phyloP scores from a whole-genome alignment of 2,888 invertebrate genomes.

The Lithophane semibrunnea region DNA sequence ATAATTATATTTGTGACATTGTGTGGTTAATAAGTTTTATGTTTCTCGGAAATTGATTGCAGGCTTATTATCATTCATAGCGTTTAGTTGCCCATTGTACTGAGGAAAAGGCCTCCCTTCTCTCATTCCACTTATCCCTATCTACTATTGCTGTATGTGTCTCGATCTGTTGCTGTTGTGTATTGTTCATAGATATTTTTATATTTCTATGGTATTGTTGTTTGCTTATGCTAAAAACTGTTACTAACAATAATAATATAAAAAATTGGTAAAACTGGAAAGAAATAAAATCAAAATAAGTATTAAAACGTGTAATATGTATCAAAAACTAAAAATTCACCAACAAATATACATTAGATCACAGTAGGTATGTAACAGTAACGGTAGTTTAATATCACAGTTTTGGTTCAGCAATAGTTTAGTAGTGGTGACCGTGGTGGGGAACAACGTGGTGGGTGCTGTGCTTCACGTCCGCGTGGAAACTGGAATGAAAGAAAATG shows the following conservation, averaged over 20 bases:
- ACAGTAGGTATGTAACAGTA: slow-evolving; percentile 46
- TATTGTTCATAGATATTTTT: not conserved
- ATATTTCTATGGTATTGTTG: no score
- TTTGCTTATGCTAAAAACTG: not conserved
- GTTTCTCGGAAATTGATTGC: not conserved
- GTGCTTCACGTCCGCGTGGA: slow-evolving; percentile 86
- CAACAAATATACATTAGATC: slow-evolving; percentile 55
- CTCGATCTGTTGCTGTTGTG: not conserved
- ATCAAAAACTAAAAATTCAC: slow-evolving; percentile 55
- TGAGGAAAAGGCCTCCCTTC: not conserved
- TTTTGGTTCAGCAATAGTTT: slow-evolving; percentile 39
- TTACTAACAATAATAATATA: no score
- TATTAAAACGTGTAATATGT: slow-evolving; percentile 53
- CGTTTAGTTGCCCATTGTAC: not conserved
- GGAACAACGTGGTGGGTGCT: slow-evolving; percentile 83
- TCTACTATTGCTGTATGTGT: no score
- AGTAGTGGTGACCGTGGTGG: slow-evolving; percentile 74
- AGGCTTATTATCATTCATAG: not conserved
- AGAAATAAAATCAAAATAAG: not conserved
- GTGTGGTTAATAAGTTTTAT: slow-evolving; percentile 17
- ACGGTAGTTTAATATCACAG: slow-evolving; percentile 46
- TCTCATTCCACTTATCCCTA: not conserved
- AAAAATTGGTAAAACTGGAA: not conserved
- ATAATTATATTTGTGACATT: slow-evolving; percentile 25
- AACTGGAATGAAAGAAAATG: slow-evolving; percentile 73